A percentile compares a stretch with the other conserved stretches of the same genome.
These are phyloP conservation scores for Acanthisitta chloris DNA, from an alignment of 2,113 vertebrate genomes.

Conservation along the genomic window DNA sequence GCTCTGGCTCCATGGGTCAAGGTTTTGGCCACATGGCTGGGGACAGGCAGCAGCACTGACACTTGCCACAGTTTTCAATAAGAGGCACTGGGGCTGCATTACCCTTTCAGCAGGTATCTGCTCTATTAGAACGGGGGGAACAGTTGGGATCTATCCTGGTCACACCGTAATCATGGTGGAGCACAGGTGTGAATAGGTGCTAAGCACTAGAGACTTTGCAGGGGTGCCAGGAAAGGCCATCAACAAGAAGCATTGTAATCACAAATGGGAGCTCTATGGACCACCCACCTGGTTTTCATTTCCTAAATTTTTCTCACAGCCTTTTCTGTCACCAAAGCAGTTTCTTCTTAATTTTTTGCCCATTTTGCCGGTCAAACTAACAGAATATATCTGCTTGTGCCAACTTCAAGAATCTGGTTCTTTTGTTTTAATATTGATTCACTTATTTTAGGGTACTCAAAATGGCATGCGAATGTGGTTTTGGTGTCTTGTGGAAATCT, in stretches of 20 bases:
- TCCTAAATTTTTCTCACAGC: not conserved
- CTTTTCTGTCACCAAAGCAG: not conserved
- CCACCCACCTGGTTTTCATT: accelerated
- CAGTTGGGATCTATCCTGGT: not conserved
- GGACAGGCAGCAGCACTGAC: not conserved
- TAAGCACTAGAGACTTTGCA: not conserved
- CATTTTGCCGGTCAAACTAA: not conserved
- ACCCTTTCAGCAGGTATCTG: not conserved
- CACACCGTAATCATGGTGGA: not conserved
- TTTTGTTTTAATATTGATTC: not conserved
- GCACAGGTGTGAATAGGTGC: not conserved
- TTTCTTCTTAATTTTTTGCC: not conserved
- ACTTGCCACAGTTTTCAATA: accelerated
- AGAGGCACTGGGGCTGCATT: not conserved
- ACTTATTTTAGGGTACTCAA: not conserved
- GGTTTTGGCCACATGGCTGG: not conserved
- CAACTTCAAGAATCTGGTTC: not conserved
- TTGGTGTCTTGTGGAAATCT: not conserved
- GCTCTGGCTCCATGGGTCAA: not conserved
- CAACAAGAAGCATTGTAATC: not conserved
- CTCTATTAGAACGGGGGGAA: accelerated
- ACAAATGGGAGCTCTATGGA: not conserved
- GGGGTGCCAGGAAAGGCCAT: not conserved
- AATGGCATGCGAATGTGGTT: not conserved
- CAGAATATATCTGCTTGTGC: not conserved